A percentile compares a stretch with the other conserved stretches of the same genome.
phyloP scores from a whole-genome alignment of 1,140 invertebrate species.

The Trachymyrmex cornetzi region DNA sequence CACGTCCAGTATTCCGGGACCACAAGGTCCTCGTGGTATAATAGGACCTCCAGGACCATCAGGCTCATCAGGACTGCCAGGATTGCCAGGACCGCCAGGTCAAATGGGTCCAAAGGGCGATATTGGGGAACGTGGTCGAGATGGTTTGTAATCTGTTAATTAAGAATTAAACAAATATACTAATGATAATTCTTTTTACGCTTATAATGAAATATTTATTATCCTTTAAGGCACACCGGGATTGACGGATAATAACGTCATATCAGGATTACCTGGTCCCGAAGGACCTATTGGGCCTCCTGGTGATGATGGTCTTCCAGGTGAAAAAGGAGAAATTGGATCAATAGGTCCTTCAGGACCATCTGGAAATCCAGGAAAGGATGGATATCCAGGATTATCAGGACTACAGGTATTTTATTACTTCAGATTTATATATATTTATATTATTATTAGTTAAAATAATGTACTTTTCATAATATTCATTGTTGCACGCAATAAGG shows the following conservation, averaged over 20 bases:
- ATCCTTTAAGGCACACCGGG: constrained; percentile 52
- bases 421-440: background rate
- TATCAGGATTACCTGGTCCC: constrained; percentile 49
- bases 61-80: constrained; percentile 85
- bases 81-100: constrained; percentile 80
- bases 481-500: constrained; percentile 70
- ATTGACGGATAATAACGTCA: background rate
- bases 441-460: constrained; percentile 17
- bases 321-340: constrained; percentile 82
- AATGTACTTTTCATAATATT: constrained; percentile 1
- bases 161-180: background rate
- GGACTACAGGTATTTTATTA: constrained; percentile 76
- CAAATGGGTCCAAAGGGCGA: constrained; percentile 82
- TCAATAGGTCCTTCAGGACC: constrained; percentile 80
- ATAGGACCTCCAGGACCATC: constrained; percentile 65
- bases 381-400: constrained; percentile 78
- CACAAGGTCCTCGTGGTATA: constrained; percentile 79
- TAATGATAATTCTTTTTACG: background rate
- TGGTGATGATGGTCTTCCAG: constrained; percentile 83
- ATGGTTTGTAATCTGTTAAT: constrained; percentile 57
- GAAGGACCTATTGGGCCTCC: constrained; percentile 62
- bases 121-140: constrained; percentile 78
- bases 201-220: constrained; percentile 3
- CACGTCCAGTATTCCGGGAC: constrained; percentile 76
- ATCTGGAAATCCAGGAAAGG: constrained; percentile 76